Evolutionary conservation across 2,113 vertebrate species (phyloP).

Genomic region (Epinephelus cyanopodus): DNA sequence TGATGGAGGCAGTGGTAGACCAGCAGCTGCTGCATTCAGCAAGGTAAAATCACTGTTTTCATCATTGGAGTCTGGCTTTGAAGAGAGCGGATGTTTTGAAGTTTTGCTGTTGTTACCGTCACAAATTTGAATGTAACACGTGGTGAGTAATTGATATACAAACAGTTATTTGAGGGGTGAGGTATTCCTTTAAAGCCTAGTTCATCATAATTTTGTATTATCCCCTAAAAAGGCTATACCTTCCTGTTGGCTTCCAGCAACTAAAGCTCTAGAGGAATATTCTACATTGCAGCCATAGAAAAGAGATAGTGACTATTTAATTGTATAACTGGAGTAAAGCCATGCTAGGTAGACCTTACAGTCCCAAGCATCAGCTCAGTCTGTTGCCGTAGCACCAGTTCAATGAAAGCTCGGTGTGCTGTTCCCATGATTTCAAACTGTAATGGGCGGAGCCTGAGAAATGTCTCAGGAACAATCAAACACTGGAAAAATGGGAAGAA

Average conservation of each 20-base stretch:
- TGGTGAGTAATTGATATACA: no score
- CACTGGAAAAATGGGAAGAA: conserved; percentile 63
- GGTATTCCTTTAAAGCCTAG: background rate
- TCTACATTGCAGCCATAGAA: conserved; percentile 28
- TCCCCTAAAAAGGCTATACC: conserved; percentile 27
- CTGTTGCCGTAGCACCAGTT: conserved; percentile 18
- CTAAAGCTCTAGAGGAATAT: conserved; percentile 63
- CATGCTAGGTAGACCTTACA: conserved; percentile 39
- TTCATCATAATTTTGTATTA: conserved; percentile 1
- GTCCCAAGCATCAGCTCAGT: conserved; percentile 31
- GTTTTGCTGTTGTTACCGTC: no score
- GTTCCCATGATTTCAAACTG: conserved; percentile 46
- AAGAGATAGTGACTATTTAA: conserved; percentile 24
- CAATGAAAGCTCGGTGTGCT: conserved; percentile 24
- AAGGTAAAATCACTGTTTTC: no score
- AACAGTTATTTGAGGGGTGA: no score
- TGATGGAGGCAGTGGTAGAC: no score
- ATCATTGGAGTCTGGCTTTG: no score
- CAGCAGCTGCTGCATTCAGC: no score
- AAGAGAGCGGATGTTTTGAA: no score
- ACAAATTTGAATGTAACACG: no score
- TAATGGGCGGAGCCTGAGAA: conserved; percentile 49
- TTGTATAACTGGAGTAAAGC: conserved; percentile 62
- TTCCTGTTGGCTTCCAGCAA: conserved; percentile 47
- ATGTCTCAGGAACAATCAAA: conserved; percentile 59